phyloP scores from a whole-genome alignment of 2,113 vertebrate genomes.

The Trichechus manatus region DNA sequence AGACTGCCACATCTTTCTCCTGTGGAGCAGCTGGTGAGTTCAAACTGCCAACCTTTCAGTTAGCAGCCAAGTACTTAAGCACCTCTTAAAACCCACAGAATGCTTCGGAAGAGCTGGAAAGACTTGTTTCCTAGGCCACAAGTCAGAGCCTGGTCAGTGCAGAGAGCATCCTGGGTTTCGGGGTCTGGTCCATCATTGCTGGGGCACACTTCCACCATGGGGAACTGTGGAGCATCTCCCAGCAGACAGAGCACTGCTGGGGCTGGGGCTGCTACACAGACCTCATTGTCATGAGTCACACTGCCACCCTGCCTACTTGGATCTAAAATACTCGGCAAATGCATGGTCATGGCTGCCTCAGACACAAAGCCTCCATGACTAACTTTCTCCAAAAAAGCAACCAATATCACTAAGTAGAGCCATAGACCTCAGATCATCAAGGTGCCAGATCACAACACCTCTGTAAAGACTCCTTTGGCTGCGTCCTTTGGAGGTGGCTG shows the following conservation, averaged over 20 bases:
- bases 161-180: not conserved
- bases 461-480: not conserved
- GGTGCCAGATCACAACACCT: not conserved
- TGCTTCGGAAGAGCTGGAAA: not conserved
- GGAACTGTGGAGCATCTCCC: not conserved
- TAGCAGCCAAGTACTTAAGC: not conserved
- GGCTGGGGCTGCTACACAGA: not conserved
- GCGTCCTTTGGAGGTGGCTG: not conserved
- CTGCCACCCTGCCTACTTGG: not conserved
- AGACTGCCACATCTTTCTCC: not conserved
- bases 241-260: not conserved
- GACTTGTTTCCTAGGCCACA: not conserved
- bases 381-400: not conserved
- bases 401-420: not conserved
- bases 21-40: not conserved
- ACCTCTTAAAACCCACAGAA: not conserved
- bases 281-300: not conserved
- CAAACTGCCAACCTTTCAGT: not conserved
- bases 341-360: not conserved
- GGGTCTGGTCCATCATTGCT: not conserved
- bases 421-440: not conserved
- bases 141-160: not conserved
- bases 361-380: not conserved
- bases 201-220: not conserved
- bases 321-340: constrained; percentile 26